Base-by-base conservation (phyloP, 2,113 vertebrate genomes). In the Casuarius casuarius region DNA sequence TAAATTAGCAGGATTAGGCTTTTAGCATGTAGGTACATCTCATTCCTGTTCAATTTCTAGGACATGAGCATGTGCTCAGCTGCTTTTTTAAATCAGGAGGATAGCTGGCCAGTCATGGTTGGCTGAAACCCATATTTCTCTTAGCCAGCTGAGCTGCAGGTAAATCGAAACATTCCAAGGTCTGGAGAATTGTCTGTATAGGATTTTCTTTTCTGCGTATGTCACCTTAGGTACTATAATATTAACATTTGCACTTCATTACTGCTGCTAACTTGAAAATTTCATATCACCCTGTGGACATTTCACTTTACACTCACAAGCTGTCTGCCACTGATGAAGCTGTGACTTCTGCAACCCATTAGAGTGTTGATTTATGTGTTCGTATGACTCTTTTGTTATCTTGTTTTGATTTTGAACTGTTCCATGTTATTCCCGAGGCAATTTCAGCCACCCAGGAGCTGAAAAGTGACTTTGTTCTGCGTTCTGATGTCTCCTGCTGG, bases 101-200 rank as follows among this genome's bases (percentile, higher is more conserved):
- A 13, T 4, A 44, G 4, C 68, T 87, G 44, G 0, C 0, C 7
- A 38, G 9, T 52, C 31, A 54, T 15, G 12, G 5, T 31, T 89
- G 14, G 8, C 28, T 42, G n/a, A 89, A 81, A 78, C 4, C 12
- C 13, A 4, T 26, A 7, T 28, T 92, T 51, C 29, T 73, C 5
- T 44, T 46, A 35, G 23, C 42, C 38, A 46, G 10, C 1, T 1
- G 23, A 22, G 33, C 48, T 70, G 5, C 3, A 71, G 52, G 12
- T n/a, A 70, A 35, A 83, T 44, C 33, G 87, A 94, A 92, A 44
- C 25, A 51, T 7, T n/a, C 49, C 2, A n/a, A 7, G 7, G 48
- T 91, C n/a, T 68, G 73, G 40, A 89, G 38, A 76, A 51, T 11
- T 26, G 31, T 5, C 31, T 52, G 10, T 31, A 33, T 33, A 18